phyloP scores from a whole-genome alignment of 2,888 invertebrate species.

The Cotesia congregata region DNA sequence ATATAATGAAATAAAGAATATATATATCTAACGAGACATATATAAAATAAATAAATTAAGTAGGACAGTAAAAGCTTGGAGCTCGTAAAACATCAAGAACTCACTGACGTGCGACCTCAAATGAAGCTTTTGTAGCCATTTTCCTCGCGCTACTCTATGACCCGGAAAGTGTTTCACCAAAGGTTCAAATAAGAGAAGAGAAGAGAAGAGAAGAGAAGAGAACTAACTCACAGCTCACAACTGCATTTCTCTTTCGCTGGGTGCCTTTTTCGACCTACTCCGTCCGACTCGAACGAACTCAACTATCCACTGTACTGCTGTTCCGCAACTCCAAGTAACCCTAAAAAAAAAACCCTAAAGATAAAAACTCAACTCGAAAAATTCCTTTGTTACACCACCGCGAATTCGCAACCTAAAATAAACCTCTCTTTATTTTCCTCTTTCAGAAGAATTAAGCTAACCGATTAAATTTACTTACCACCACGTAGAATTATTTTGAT shows the following conservation, averaged over 20 bases:
- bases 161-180: slow-evolving; percentile 23
- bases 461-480: not conserved
- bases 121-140: slow-evolving; percentile 30
- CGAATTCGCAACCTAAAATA: not conserved
- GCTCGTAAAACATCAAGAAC: not conserved
- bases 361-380: not conserved
- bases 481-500: not conserved
- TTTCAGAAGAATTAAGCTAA: not conserved
- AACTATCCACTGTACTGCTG: not conserved
- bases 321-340: not conserved
- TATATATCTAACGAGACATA: not conserved
- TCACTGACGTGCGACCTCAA: slow-evolving; percentile 15
- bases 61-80: not conserved
- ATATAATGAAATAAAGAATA: not conserved
- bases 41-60: not conserved
- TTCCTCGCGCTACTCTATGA: slow-evolving; percentile 23
- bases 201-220: not conserved
- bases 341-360: not conserved
- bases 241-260: not conserved
- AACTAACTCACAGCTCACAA: slow-evolving; percentile 5
- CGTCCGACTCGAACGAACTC: too few relatives aligned
- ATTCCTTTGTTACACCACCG: not conserved
- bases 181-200: slow-evolving; percentile 19
- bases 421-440: not conserved
- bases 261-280: not conserved